phyloP scores from a whole-genome alignment of 2,797 vertebrate genomes.

The Takifugu rubripes region DNA sequence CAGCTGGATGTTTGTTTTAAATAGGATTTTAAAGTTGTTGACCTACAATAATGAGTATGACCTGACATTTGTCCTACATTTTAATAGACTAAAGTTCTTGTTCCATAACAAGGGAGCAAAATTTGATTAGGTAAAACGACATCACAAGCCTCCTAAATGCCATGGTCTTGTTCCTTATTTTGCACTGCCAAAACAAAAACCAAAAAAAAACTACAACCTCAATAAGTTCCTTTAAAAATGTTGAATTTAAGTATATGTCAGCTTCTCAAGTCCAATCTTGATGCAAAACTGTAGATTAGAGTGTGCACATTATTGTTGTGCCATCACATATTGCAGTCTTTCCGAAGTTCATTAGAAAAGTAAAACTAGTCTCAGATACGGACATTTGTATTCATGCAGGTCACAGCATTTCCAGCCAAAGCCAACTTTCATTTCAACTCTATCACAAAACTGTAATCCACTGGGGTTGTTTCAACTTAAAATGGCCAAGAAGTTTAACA shows the following conservation, averaged over 20 bases:
- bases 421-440: conserved; percentile 6
- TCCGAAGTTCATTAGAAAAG: background rate
- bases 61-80: conserved; percentile 21
- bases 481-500: background rate
- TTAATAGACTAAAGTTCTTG: conserved; percentile 31
- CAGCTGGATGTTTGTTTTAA: conserved; percentile 26
- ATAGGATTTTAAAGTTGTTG: conserved; percentile 6
- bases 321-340: conserved; percentile 9
- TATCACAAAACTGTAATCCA: conserved; percentile 4
- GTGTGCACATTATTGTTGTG: conserved; percentile 8
- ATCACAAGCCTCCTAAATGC: conserved; percentile 31
- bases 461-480: background rate
- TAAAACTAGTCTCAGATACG: background rate
- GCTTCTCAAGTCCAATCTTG: conserved; percentile 21
- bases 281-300: conserved; percentile 25
- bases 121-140: conserved; percentile 27
- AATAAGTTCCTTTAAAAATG: conserved; percentile 37
- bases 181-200: conserved; percentile 11
- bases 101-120: conserved; percentile 22
- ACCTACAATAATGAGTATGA: background rate
- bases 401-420: background rate
- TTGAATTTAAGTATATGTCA: conserved; percentile 34
- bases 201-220: conserved; percentile 28
- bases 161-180: conserved; percentile 23
- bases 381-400: background rate